A percentile compares a stretch with the other conserved stretches of the same genome.
These are phyloP conservation scores for Holothuria leucospilota DNA, from an alignment of 53 echinoderm and acorn worm species.

Conservation along the genomic window DNA sequence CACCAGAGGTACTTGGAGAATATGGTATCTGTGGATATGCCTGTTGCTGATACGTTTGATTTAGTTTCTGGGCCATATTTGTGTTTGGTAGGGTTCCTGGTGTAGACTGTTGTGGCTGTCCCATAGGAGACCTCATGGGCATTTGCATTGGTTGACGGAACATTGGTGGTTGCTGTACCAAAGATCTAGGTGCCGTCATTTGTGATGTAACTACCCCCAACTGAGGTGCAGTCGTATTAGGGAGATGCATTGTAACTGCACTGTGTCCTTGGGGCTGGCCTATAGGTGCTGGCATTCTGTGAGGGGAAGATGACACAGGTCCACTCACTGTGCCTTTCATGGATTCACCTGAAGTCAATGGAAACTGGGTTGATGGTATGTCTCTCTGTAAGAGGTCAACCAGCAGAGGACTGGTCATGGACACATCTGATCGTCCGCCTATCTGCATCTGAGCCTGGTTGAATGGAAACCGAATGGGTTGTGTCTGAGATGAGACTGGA, in stretches of 20 bases:
- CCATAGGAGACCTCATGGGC: background rate
- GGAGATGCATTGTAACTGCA: slow-evolving; percentile 21
- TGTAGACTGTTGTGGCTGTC: background rate
- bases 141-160: slow-evolving; percentile 43
- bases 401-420: slow-evolving; percentile 91
- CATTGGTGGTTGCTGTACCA: slow-evolving; percentile 20
- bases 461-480: slow-evolving; percentile 27
- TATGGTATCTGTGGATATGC: slow-evolving; percentile 17
- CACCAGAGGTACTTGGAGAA: background rate
- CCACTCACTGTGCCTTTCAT: slow-evolving; percentile 40
- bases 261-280: slow-evolving; percentile 50
- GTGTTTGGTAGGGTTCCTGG: background rate
- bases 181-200: slow-evolving; percentile 6
- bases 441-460: slow-evolving; percentile 36
- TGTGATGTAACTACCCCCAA: background rate
- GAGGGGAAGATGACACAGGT: slow-evolving; percentile 34
- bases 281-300: slow-evolving; percentile 58
- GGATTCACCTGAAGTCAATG: slow-evolving; percentile 64
- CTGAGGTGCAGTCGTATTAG: background rate
- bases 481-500: background rate
- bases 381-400: slow-evolving; percentile 96
- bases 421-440: slow-evolving; percentile 52
- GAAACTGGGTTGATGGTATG: slow-evolving; percentile 89
- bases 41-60: background rate
- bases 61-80: background rate